Base-by-base conservation (phyloP, 2,888 invertebrate genomes). In the Dinocampus coccinellae region DNA sequence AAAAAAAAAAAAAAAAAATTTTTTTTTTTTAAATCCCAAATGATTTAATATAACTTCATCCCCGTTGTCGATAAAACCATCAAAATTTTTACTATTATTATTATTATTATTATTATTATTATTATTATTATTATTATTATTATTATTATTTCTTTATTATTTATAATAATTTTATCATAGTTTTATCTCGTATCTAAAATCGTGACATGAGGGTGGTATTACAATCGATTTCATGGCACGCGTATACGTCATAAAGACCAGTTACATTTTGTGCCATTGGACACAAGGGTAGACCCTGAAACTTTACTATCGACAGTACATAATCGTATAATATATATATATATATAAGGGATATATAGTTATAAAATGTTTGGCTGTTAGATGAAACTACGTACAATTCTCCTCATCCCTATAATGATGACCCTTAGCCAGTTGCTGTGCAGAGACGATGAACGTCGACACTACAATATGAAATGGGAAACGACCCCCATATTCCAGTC, bases 361-460 rank as follows among this genome's bases (percentile, higher is more conserved):
- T 20, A 16, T 33, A 3, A 3, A 33, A 34, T 61, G 42, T 42
- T 20, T 20, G 66, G 26, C 2, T 24, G 52, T 11, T 13, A 16
- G 55, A 11, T 6, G 57, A 22, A 39, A 52, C 20, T 13, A 22
- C 13, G 22, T 13, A 10, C 42, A 62, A 69, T 58, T 52, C 22
- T 16, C 53, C 58, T 42, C 73, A 71, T 64, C 64, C 42, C 47
- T 70, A 52, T 71, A 71, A 74, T 70, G 74, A 70, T 71, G 74
- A 73, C 74, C 76, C 74, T 74, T 68, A 61, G 33, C 20, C 63
- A 7, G 66, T 62, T 71, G 69, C 60, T 66, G 69, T 63, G 69
- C 73, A 68, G 61, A 62, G 3, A 3, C 58, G 57, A 34, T 55
- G 42, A 3, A 3, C 58, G 57, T 33, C 47, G 42, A 29, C 29